These are phyloP conservation scores for Buphagus erythrorhynchus DNA, from an alignment of 2,797 vertebrate species.

Conservation along the genomic window DNA sequence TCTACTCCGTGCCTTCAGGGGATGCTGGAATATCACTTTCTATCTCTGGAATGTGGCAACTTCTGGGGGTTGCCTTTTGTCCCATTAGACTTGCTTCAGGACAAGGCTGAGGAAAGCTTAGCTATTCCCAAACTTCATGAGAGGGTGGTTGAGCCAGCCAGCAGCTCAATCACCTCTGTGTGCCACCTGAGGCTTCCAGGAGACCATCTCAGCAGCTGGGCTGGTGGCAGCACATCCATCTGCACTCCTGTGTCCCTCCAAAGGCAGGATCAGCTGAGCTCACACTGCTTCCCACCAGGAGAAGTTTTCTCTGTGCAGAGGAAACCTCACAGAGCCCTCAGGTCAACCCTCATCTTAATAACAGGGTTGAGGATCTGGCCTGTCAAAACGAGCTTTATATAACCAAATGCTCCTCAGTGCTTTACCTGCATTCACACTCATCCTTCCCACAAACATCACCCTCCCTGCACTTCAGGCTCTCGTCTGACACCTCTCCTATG, in stretches of 20 bases:
- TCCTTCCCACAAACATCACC: neutral
- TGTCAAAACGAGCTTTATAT: neutral
- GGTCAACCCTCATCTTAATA: neutral
- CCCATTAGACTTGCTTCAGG: neutral
- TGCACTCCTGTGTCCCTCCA: neutral
- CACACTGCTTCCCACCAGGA: neutral
- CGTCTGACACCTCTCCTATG: accelerated
- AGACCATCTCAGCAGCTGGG: neutral
- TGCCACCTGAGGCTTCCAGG: neutral
- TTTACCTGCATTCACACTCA: neutral
- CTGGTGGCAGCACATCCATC: neutral
- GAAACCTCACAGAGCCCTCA: neutral
- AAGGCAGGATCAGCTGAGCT: neutral
- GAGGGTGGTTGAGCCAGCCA: neutral
- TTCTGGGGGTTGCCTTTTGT: neutral
- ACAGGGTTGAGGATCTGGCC: neutral
- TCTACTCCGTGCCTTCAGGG: neutral
- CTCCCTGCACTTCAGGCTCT: neutral
- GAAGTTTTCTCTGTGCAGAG: neutral
- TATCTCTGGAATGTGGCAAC: neutral
- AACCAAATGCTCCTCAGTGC: neutral
- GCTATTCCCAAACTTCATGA: neutral
- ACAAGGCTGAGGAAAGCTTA: neutral
- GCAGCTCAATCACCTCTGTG: neutral
- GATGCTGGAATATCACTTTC: neutral